Base-by-base conservation (phyloP, 2,888 invertebrate species). In the Phorcus lineatus region DNA sequence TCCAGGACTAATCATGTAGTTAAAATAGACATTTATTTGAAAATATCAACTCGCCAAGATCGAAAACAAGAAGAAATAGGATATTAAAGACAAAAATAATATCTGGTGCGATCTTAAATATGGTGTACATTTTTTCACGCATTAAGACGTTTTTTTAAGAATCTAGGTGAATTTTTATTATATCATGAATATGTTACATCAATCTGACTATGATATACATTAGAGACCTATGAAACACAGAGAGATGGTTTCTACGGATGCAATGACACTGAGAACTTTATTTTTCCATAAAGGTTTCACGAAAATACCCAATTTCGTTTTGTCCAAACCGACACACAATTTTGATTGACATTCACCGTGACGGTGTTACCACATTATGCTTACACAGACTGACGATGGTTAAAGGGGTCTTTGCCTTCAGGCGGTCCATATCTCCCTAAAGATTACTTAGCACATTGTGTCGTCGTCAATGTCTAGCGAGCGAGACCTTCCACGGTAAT, bases 111-210 rank as follows among this genome's bases (percentile, higher is more conserved):
- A 62, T 28, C 28, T 28, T 24, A 17, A 62, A 62, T 62, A 28
- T 28, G 24, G 28, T 28, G 62, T 62, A 62, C 62, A 62, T 24
- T 16, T 62, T 24, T 62, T 62, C 62, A 62, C 62, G 62, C 62
- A 62, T 4, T 62, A 62, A 62, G 62, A 62, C 62, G 62, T 62
- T 62, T n/a, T 19, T 36, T 57, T 74, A 74, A 74, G 70, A 74
- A 74, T 40, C 70, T 74, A 74, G 47, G 70, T 74, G 40, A 74
- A 28, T 24, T 36, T 74, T 74, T 74, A 74, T 74, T 74, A 36
- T 36, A 74, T 47, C 47, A 74, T 74, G 70, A 74, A 74, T 74
- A 74, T 40, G 28, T 36, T 74, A 74, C 70, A 74, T 74, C 62
- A 62, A 28, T 62, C 62, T 62, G 62, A 28, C 62, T 62, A 62